Percentiles rank a stretch among this genome's conserved stretches.
phyloP scores from a whole-genome alignment of 2,888 invertebrate genomes.

The Eupeodes latifasciatus region DNA sequence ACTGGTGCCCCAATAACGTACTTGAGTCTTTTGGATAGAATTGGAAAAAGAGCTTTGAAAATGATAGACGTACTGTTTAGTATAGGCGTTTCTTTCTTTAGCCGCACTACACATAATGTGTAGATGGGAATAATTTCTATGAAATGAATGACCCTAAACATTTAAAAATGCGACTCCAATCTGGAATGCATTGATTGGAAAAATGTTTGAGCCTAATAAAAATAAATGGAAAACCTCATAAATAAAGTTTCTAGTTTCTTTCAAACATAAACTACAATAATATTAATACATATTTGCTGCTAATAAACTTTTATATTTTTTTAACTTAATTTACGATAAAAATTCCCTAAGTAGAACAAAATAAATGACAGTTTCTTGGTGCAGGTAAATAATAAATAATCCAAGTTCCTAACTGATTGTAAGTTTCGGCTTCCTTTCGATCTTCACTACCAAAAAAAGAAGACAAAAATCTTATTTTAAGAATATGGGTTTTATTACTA shows the following conservation, averaged over 20 bases:
- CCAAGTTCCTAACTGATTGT: background rate
- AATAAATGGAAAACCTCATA: no score
- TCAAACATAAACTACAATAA: background rate
- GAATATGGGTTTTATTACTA: constrained; percentile 53
- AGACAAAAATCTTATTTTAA: constrained; percentile 38
- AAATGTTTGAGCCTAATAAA: no score
- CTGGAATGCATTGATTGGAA: no score
- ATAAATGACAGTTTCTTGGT: constrained; percentile 50
- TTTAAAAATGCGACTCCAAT: no score
- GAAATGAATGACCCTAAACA: no score
- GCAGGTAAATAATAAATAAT: constrained; percentile 53
- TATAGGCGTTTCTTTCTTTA: no score
- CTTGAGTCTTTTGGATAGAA: no score
- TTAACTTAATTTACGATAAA: background rate
- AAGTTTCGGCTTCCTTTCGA: constrained; percentile 14
- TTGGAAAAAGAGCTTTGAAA: no score
- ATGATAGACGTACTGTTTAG: no score
- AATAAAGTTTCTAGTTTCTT: background rate
- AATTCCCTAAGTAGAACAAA: background rate
- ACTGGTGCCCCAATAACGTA: no score
- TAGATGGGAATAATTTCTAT: no score
- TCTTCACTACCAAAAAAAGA: background rate
- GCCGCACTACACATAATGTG: no score
- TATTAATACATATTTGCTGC: background rate
- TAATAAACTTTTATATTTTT: background rate